Evolutionary conservation across 2,797 vertebrate genomes (phyloP), one percentile per base, ranked within the genome.

Genomic region (Pseudochirops cupreus): DNA sequence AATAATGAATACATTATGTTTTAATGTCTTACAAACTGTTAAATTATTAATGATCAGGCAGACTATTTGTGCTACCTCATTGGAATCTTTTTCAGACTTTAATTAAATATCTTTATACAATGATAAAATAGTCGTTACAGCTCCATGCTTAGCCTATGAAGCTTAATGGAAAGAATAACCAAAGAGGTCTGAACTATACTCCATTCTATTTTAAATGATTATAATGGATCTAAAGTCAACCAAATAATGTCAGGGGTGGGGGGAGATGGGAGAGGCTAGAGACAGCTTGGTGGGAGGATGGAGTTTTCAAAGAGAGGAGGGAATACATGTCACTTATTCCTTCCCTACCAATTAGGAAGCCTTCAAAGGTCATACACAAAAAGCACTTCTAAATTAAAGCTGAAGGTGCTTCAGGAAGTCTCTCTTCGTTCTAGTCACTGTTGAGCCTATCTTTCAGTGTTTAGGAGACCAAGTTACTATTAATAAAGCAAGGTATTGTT

Each of bases 11-110:
- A 96, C 58, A 96, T 98, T 98, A 97, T 94, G 98, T 97, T 98
- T 98, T 98, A 98, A 98, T 98, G 94, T 97, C 96, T 98, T 97
- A 97, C 93, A 98, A 98, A 97, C 95, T 96, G 58, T 95, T 98
- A 93, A 97, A 95, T 98, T 98, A 98, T 98, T 98, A 98, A 98
- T 95, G 94, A 97, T 96, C 87, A 96, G 3, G 18, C 95, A 97
- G 94, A 98, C 53, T 97, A 93, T 97, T 98, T 97, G 95, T 93
- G 95, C 94, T 97, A 97, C 95, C 91, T 92, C 96, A 98, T 97
- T 97, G 91, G 96, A 96, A 98, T 98, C 97, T 97, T 98, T 93
- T 98, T 98, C 97, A 29, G 62, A 95, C 95, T 98, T 98, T 97
- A 98, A 98, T 98, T 98, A 98, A 98, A 96, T 98, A 96, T 97